Evolutionary conservation across 1,140 invertebrate species (phyloP), one percentile per base, ranked within the genome.

Genomic region (Drosophila ohnishii): DNA sequence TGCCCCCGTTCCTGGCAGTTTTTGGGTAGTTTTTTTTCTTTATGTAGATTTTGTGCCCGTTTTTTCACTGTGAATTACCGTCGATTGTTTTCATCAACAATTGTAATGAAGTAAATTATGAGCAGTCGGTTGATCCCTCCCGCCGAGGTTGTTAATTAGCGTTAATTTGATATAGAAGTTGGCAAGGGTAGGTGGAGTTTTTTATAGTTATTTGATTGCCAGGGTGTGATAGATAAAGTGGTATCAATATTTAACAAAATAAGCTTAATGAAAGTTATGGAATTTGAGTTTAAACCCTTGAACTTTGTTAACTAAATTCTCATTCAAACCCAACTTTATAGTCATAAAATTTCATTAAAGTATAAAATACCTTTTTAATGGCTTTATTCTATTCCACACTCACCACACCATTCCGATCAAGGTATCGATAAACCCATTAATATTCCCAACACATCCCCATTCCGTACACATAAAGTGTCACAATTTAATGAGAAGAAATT

Each of bases 81-180:
- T 62, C 90, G 86, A 90, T 90, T 90, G 86, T 90, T 90, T 90
- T 86, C 86, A 87, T 83, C 89, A 90, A 78, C 82, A 80, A 86
- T 82, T 75, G 69, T 86, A 90, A 90, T 90, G 79, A 87, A 86
- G 76, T 86, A 83, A 90, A 90, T 90, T 90, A 90, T 87, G 77
- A 82, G 66, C 79, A 78, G 78, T 76, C 55, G 50, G 69, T 62
- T 42, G 45, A 64, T 30, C 34, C 66, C 32, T 16, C 25, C 45
- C 34, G 5, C 28, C 25, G 16, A 22, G 10, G 48, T 47, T 72
- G 86, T 83, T 89, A 90, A 90, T 90, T 90, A 90, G 82, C 80
- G 82, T 83, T 90, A 86, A 86, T 90, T 90, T 87, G 76, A 80
- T 78, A 70, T 70, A 50, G 64, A 75, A 59, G 28, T 59, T 44